A percentile compares a stretch with the other conserved stretches of the same genome.
phyloP scores from a whole-genome alignment of 2,113 vertebrate species.

The Pygoscelis adeliae region DNA sequence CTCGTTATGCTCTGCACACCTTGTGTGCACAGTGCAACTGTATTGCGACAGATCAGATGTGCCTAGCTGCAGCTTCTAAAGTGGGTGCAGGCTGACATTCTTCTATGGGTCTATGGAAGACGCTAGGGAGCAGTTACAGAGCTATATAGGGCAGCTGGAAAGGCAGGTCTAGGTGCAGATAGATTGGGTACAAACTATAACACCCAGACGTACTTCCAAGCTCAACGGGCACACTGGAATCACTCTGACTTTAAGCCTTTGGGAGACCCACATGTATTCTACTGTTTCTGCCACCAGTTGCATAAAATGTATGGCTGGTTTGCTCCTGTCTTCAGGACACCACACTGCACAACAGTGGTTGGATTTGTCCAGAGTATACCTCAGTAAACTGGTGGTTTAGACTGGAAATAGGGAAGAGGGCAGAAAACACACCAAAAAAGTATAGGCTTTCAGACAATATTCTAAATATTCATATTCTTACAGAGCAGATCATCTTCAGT shows the following conservation, averaged over 20 bases:
- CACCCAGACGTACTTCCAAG: not conserved
- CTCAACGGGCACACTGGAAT: not conserved
- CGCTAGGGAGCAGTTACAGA: not conserved
- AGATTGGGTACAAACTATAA: not conserved
- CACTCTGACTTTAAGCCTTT: not conserved
- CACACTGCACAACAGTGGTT: not conserved
- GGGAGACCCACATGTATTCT: fast-evolving
- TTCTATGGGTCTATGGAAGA: not conserved
- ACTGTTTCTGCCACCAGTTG: not conserved
- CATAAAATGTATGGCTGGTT: not conserved
- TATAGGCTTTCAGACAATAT: not conserved
- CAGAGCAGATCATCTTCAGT: not conserved
- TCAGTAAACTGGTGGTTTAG: not conserved
- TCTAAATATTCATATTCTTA: not conserved
- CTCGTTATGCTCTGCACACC: not conserved
- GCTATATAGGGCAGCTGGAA: not conserved
- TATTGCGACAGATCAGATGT: too few species aligned
- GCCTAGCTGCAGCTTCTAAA: not conserved
- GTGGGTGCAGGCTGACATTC: not conserved
- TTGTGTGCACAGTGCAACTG: not conserved
- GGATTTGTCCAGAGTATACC: not conserved
- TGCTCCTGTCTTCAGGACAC: not conserved
- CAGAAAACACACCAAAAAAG: not conserved
- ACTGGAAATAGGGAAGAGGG: not conserved
- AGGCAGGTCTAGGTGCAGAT: not conserved